Percentiles rank a stretch among this genome's conserved stretches.
Conservation (phyloP, 2,888 invertebrate species). For the Habroteleia sp. region DNA sequence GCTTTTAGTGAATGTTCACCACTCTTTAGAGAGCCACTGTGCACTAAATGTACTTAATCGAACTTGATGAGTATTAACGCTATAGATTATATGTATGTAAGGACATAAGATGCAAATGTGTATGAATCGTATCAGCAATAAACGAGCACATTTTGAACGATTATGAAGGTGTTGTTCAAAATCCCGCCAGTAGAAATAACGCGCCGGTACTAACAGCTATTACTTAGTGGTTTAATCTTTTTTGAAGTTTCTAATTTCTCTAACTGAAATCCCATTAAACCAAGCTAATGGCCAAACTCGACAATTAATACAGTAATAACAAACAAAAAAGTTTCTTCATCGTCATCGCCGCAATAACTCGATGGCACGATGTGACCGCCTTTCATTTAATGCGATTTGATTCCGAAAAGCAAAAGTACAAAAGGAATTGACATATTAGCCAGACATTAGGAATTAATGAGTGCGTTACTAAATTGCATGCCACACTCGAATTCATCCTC, state of each 20-base stretch:
- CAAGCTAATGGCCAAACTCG: conserved; percentile 1
- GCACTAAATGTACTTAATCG: conserved; percentile 45
- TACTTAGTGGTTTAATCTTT: not conserved
- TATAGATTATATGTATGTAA: conserved; percentile 5
- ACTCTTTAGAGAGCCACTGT: conserved; percentile 7
- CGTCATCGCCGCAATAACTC: conserved; percentile 29
- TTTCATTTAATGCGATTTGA: conserved; percentile 20
- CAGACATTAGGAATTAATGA: not conserved
- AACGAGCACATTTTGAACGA: conserved; percentile 19
- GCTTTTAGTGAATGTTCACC: conserved; percentile 5
- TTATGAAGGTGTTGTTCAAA: conserved; percentile 23
- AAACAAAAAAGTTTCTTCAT: conserved; percentile 38
- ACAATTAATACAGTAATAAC: conserved; percentile 5
- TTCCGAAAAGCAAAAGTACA: conserved; percentile 53
- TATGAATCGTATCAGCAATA: conserved; percentile 26
- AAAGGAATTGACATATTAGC: conserved; percentile 33
- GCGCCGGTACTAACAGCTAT: conserved; percentile 13
- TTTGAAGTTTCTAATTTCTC: conserved; percentile 1
- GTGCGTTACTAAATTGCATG: conserved; percentile 53
- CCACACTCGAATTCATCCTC: conserved; percentile 19
- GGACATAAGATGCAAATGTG: too few species aligned
- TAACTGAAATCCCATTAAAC: conserved; percentile 8
- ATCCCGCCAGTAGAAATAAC: conserved; percentile 3
- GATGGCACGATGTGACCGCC: conserved; percentile 6
- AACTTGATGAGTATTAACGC: conserved; percentile 30